Evolutionary conservation across 2,113 vertebrate genomes (phyloP).

Genomic region (Eublepharis macularius): DNA sequence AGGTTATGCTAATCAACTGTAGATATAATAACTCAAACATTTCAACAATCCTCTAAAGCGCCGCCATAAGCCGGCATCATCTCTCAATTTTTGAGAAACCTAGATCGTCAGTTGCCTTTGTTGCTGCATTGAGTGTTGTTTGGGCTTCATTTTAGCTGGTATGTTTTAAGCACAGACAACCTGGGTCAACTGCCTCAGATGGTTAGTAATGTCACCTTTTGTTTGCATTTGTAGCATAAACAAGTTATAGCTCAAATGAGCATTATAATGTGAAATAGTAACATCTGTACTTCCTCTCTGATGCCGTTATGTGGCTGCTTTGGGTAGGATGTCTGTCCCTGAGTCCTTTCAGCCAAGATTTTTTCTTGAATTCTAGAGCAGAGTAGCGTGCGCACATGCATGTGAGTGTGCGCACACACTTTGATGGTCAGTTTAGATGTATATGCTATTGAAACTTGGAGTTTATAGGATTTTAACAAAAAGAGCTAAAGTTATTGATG

Average conservation of each 20-base stretch:
- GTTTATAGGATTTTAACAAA: fast-evolving
- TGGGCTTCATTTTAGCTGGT: not conserved
- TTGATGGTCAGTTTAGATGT: not conserved
- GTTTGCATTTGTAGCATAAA: not conserved
- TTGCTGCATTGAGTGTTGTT: not conserved
- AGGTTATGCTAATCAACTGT: not conserved
- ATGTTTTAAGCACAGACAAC: not conserved
- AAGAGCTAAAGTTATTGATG: not conserved
- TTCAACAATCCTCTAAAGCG: not conserved
- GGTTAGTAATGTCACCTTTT: not conserved
- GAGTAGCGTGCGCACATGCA: no score
- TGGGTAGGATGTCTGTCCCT: not conserved
- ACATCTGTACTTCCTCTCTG: not conserved
- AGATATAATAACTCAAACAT: not conserved
- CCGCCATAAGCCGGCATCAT: not conserved
- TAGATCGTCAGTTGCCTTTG: not conserved
- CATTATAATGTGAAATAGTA: not conserved
- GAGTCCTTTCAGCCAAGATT: fast-evolving
- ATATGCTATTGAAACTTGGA: not conserved
- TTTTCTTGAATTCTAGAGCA: not conserved
- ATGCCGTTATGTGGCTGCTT: not conserved
- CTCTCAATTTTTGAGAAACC: not conserved
- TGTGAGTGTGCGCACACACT: fast-evolving
- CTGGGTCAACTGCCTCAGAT: not conserved
- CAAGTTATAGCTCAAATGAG: not conserved